These are phyloP conservation scores for Rhyacophila evoluta DNA, from an alignment of 2,888 invertebrate species.

Conservation along the genomic window DNA sequence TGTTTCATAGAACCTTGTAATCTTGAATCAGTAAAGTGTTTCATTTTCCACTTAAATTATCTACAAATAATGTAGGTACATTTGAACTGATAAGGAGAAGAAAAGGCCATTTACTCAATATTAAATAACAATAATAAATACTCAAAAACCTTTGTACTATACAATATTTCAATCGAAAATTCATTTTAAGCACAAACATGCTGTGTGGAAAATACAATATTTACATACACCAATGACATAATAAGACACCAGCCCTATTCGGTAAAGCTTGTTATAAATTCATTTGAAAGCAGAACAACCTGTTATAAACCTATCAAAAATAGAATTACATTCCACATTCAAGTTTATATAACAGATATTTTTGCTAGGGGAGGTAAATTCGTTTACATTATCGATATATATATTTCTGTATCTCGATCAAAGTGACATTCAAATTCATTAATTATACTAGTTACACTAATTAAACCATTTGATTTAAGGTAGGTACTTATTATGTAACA, in stretches of 20 bases:
- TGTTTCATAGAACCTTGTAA: too few species aligned
- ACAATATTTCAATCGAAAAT: not conserved
- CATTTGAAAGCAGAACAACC: constrained; percentile 42
- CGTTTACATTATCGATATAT: constrained; percentile 38
- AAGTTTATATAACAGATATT: constrained; percentile 44
- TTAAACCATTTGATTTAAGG: not conserved
- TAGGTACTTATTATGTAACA: not conserved
- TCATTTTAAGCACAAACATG: constrained; percentile 29
- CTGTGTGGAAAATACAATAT: constrained; percentile 40
- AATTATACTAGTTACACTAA: not conserved
- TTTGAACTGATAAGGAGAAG: not conserved
- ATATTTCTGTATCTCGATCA: constrained; percentile 36
- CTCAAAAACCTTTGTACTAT: constrained; percentile 35
- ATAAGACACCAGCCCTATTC: constrained; percentile 2
- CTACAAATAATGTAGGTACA: not conserved
- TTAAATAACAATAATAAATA: constrained; percentile 27
- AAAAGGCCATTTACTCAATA: not conserved
- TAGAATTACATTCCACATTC: constrained; percentile 47
- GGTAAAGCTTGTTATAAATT: constrained; percentile 23
- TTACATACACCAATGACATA: constrained; percentile 5
- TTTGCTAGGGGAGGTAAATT: constrained; percentile 48
- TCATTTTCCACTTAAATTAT: constrained; percentile 29
- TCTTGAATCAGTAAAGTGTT: not conserved
- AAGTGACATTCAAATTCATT: constrained; percentile 27
- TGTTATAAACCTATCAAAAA: constrained; percentile 54